Evolutionary conservation across 2,797 vertebrate species (phyloP), one percentile per base, ranked within the genome.

Genomic region (Macropus fuliginosus): DNA sequence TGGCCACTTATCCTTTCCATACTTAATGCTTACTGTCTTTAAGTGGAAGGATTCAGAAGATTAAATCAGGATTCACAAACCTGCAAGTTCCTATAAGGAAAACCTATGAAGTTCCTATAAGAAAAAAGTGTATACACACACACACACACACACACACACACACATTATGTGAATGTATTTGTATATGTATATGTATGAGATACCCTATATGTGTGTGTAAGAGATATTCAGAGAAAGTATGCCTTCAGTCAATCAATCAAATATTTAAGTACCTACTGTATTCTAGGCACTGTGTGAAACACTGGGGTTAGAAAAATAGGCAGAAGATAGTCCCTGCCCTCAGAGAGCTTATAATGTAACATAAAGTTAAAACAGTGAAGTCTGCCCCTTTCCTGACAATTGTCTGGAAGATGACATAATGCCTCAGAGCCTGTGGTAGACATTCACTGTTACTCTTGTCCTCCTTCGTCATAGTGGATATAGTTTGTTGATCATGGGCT

Each of bases 351-450:
- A 40, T 40, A 74, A 74, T 74, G 16, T 74, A 40, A 40, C 21
- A 2, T 74, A 74, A 74, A 74, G 16, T 74, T 21, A 74, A 74
- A 74, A 74, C 18, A 74, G 14, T 11, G 27, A 55, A 95, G 34
- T 57, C 56, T 66, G 24, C 62, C 93, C 5, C 14, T 93, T 59
- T 91, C 27, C 56, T 89, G 34, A 10, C 74, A 13, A 95, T 95
- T 55, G 89, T 1, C 90, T 93, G 8, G 91, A 91, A 56, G 89
- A 91, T 74, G 93, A 56, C 31, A 55, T 97, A 93, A 56, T 92
- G 27, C 94, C 34, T 24, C 9, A 34, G 46, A 27, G 16, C 90
- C 46, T 34, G 0, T 93, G 91, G 87, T 9, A 50, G 28, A 6
- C 12, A 55, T 54, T 56, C 59, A 74, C 50, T 56, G 56, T 74